Evolutionary conservation across 1,140 invertebrate genomes (phyloP), one percentile per base, ranked within the genome.

Genomic region (Listronotus oregonensis): DNA sequence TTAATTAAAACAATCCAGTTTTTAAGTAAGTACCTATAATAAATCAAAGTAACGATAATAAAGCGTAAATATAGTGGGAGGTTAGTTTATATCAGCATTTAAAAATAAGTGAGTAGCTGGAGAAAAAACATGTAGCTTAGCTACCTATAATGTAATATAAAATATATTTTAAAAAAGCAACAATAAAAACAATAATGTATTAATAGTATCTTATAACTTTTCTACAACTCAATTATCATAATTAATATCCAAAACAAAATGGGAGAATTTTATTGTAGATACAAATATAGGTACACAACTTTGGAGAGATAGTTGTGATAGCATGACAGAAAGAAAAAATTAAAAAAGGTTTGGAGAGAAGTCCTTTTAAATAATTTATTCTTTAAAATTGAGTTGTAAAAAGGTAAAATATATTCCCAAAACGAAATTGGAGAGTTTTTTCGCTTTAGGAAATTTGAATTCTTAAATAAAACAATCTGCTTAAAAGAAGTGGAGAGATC

Each of bases 121-220:
- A 56, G 55, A 64, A 39, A 44, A 47, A 49, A 44, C 18, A 64
- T 1, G 21, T n/a, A 18, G 47, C 21, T 50, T 18, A 54, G 61
- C 61, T 31, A 49, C 17, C n/a, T 56, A 63, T 42, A 15, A 64
- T 37, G 34, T 39, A 64, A 64, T 62, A 64, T 56, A 64, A 64
- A 64, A 64, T 56, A 56, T 47, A 64, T 56, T 62, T 37, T 52
- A 27, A 43, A 62, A 18, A 64, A 64, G 61, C 61, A 56, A 64
- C 51, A 64, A 63, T 40, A 17, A 49, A 60, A 39, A 31, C 32
- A 39, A 60, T 52, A 32, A 39, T 1, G 8, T 31, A 18, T n/a
- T n/a, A n/a, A n/a, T 31, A 18, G 27, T 50, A 50, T 21, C 12
- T 50, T 2, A 21, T 50, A 11, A 6, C 31, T 42, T 55, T 37